Evolutionary conservation across 2,797 vertebrate genomes (phyloP).

Genomic region (Acestrorhynchus altus): DNA sequence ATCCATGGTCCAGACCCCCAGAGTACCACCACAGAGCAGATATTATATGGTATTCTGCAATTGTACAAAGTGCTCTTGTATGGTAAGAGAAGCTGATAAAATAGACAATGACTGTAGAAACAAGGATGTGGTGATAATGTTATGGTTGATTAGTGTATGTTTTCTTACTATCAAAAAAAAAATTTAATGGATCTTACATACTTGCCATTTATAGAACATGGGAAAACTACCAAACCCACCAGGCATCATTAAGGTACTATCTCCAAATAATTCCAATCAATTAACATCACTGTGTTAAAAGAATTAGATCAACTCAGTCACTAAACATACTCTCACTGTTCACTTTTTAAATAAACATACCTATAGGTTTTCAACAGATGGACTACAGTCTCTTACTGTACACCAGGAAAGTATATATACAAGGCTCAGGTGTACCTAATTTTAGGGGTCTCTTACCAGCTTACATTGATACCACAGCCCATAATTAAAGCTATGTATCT

Average conservation of each 20-base stretch:
- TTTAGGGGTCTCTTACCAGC: no score
- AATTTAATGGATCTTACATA: slow-evolving; percentile 38
- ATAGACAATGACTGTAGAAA: no score
- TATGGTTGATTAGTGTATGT: background rate
- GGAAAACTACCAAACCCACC: slow-evolving; percentile 46
- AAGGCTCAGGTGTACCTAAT: background rate
- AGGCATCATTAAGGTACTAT: slow-evolving; percentile 52
- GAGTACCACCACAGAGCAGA: no score
- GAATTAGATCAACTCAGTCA: slow-evolving; percentile 11
- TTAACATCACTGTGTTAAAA: slow-evolving; percentile 43
- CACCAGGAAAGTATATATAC: background rate
- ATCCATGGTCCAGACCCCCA: no score
- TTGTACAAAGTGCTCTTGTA: no score
- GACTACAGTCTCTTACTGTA: background rate
- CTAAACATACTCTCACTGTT: slow-evolving; percentile 2
- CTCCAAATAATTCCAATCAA: slow-evolving; percentile 5
- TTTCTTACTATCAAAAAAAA: slow-evolving; percentile 18
- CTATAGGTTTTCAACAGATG: no score
- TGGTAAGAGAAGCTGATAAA: no score
- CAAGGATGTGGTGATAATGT: no score
- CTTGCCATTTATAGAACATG: slow-evolving; percentile 53
- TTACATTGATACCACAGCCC: no score
- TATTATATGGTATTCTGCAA: no score
- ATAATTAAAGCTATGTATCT: no score
- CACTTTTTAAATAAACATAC: no score